A percentile compares a stretch with the other conserved stretches of the same genome.
These are phyloP conservation scores for Philhelius pedissequus DNA, from an alignment of 2,888 invertebrate genomes.

Conservation along the genomic window DNA sequence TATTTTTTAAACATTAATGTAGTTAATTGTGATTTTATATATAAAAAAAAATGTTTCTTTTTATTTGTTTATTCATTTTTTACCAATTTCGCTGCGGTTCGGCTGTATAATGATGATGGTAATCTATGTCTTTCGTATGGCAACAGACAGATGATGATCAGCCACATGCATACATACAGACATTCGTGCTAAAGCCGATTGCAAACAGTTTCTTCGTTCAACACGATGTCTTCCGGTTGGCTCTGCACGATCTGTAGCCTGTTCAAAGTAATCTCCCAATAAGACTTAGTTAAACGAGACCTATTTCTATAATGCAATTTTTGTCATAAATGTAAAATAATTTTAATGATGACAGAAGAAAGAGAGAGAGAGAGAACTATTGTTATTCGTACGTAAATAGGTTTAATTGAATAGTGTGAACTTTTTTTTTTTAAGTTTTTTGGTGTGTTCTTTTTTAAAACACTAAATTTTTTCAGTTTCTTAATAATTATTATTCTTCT, in stretches of 20 bases:
- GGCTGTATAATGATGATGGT: constrained; percentile 24
- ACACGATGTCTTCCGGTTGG: constrained; percentile 96
- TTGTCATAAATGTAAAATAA: constrained; percentile 28
- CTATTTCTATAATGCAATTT: constrained; percentile 49
- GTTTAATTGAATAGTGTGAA: constrained; percentile 14
- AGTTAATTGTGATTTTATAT: constrained; percentile 24
- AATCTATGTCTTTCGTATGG: constrained; percentile 32
- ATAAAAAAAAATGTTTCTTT: constrained; percentile 12
- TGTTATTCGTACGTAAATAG: constrained; percentile 56
- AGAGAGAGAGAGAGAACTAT: constrained; percentile 11
- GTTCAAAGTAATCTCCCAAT: constrained; percentile 43
- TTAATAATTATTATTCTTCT: not conserved
- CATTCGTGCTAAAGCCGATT: constrained; percentile 94
- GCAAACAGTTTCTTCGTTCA: constrained; percentile 94
- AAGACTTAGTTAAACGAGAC: constrained; percentile 56
- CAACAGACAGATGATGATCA: constrained; percentile 95
- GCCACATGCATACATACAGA: constrained; percentile 95
- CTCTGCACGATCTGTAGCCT: constrained; percentile 88
- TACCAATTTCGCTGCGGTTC: constrained; percentile 9
- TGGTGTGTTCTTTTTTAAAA: constrained; percentile 20
- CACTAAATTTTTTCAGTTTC: constrained; percentile 11
- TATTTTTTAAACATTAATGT: constrained; percentile 21
- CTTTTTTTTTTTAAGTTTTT: not conserved
- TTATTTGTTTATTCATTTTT: constrained; percentile 47
- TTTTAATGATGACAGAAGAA: constrained; percentile 30